phyloP scores from a whole-genome alignment of 1,140 invertebrate genomes.

The Cephus cinctus region DNA sequence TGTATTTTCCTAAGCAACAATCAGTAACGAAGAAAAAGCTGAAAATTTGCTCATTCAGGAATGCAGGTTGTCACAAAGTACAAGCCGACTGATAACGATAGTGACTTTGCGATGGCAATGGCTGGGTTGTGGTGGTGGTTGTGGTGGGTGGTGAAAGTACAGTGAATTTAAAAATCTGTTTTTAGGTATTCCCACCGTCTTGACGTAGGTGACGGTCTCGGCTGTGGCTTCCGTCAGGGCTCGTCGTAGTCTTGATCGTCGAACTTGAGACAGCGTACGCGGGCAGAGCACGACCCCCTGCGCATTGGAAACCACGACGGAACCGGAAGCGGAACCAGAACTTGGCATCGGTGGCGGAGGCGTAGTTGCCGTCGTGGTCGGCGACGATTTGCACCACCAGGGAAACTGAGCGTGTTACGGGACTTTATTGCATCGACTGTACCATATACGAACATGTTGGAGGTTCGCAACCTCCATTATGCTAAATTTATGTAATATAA shows the following conservation, averaged over 20 bases:
- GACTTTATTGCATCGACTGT: not conserved
- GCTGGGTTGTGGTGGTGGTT: too few species aligned
- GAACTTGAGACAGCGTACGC: conserved; percentile 81
- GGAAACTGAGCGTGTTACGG: conserved; percentile 46
- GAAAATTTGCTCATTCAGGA: too few species aligned
- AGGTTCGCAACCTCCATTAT: not conserved
- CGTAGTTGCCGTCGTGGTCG: conserved; percentile 47
- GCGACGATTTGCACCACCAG: conserved; percentile 56
- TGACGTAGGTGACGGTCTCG: conserved; percentile 83
- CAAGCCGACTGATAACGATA: too few species aligned
- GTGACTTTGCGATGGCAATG: too few species aligned
- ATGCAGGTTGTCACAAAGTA: too few species aligned
- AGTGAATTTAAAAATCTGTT: conserved; percentile 18
- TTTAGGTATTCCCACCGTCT: conserved; percentile 68
- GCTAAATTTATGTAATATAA: not conserved
- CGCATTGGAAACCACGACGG: conserved; percentile 40
- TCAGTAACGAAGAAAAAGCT: too few species aligned
- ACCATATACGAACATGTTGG: too few species aligned
- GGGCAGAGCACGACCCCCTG: conserved; percentile 85
- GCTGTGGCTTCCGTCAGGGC: conserved; percentile 85
- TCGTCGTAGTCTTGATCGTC: conserved; percentile 76
- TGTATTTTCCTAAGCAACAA: too few species aligned
- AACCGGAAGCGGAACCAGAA: conserved; percentile 31
- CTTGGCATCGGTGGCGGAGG: conserved; percentile 39
- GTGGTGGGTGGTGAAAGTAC: conserved; percentile 6